Evolutionary conservation across 1,140 invertebrate genomes (phyloP).

Genomic region (Sinella curviseta): DNA sequence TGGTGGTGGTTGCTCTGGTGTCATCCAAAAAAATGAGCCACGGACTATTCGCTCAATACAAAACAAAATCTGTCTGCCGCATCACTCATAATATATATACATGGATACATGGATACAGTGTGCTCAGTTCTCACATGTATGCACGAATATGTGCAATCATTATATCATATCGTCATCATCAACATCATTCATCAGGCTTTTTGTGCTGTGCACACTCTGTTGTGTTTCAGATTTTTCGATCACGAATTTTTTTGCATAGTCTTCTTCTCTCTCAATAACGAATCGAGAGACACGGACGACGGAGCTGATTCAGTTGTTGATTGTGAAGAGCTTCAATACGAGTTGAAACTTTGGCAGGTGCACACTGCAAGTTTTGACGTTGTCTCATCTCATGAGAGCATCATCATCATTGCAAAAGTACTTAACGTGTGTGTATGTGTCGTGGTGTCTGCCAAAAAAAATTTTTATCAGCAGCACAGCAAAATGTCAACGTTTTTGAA

Average conservation of each 20-base stretch:
- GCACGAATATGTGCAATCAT: neutral
- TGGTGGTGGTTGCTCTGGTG: too few species aligned
- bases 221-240: constrained; percentile 17
- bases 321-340: neutral
- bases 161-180: constrained; percentile 2
- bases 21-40: constrained; percentile 13
- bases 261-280: neutral
- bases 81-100: neutral
- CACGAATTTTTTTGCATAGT: constrained; percentile 22
- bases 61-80: neutral
- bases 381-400: neutral
- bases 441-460: too few species aligned
- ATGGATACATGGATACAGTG: neutral
- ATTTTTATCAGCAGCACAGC: too few species aligned
- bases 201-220: neutral
- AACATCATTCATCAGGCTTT: constrained; percentile 11
- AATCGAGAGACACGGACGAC: neutral
- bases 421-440: neutral
- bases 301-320: neutral
- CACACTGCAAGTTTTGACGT: neutral
- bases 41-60: neutral
- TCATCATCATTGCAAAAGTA: neutral
- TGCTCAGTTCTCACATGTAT: too few species aligned
- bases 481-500: too few species aligned
- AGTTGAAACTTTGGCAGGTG: constrained; percentile 9